Percentiles rank a stretch among this genome's conserved stretches.
Evolutionary conservation across 1,140 invertebrate species (phyloP).

Genomic region (Apocrypta bakeri): DNA sequence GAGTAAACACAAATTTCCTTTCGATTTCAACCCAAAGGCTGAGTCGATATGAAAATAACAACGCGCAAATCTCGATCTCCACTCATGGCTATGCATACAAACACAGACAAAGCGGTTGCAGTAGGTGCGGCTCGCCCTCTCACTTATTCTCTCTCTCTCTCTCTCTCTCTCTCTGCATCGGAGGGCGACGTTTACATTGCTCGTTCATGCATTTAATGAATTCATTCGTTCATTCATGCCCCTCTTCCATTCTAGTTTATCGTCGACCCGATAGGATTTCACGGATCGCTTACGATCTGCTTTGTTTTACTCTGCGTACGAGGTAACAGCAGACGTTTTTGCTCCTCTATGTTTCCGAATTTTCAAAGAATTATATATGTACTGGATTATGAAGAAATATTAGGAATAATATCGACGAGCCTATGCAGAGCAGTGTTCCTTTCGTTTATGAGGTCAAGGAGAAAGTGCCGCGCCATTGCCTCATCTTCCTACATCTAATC

Average conservation of each 20-base stretch:
- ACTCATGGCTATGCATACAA: neutral
- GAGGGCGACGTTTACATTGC: constrained; percentile 57
- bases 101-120: neutral
- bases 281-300: constrained; percentile 33
- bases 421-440: constrained; percentile 4
- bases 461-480: neutral
- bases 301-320: neutral
- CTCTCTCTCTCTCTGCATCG: constrained; percentile 51
- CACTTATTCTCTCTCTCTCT: too few species aligned
- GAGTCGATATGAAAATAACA: neutral
- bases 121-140: neutral
- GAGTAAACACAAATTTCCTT: neutral
- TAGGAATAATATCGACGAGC: neutral
- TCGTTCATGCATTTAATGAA: constrained; percentile 65
- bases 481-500: constrained; percentile 20
- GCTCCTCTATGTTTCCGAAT: too few species aligned
- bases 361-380: too few species aligned
- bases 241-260: constrained; percentile 59
- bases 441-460: constrained; percentile 46
- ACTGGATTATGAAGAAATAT: neutral
- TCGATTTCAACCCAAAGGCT: neutral
- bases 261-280: constrained; percentile 53
- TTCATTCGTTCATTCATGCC: constrained; percentile 57
- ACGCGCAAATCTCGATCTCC: neutral
- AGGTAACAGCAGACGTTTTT: neutral